Base-by-base conservation (phyloP, 2,113 vertebrate genomes). In the Oceanites oceanicus region DNA sequence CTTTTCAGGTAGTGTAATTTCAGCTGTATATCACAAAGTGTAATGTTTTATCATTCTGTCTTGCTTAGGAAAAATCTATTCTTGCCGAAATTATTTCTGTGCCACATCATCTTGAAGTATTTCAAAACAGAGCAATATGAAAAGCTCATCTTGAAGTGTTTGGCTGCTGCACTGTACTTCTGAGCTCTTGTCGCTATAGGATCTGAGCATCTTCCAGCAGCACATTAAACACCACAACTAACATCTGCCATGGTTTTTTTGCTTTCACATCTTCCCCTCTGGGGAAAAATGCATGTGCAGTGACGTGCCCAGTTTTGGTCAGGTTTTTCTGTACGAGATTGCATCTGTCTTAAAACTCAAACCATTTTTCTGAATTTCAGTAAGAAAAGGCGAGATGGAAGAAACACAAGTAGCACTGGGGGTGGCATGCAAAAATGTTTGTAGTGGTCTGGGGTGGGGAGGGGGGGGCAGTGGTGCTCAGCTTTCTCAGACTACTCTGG, bases 111-210 rank as follows among this genome's bases (percentile, higher is more conserved):
- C 94, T 85, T 94, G 89, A 97, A 96, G 62, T 61, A 66, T 92
- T 98, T 97, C 89, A 92, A 94, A 97, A 94, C 94, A 97, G 92
- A 96, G 66, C 52, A 86, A 86, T 6, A 25, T 82, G 49, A 97
- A 97, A 98, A 96, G 89, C 91, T 95, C 80, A 79, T 93, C 72
- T 17, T 82, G 88, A 93, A 97, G 86, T 36, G 47, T 94, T 95
- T 97, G 94, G 80, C 90, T 97, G 80, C 38, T 67, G 22, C 42
- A 23, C 67, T 30, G 12, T 7, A 47, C 26, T 76, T 83, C 27
- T 15, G 45, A 79, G 53, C 34, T 79, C 70, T 94, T 71, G 44
- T 30, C 3, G 1, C 38, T 25, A 5, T 11, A 49, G 62, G 53
- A 86, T 53, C 49, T 65, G 66, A 79, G 45, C 25, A 66, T 38